Evolutionary conservation across 2,113 vertebrate species (phyloP).

Genomic region (Alethe diademata): DNA sequence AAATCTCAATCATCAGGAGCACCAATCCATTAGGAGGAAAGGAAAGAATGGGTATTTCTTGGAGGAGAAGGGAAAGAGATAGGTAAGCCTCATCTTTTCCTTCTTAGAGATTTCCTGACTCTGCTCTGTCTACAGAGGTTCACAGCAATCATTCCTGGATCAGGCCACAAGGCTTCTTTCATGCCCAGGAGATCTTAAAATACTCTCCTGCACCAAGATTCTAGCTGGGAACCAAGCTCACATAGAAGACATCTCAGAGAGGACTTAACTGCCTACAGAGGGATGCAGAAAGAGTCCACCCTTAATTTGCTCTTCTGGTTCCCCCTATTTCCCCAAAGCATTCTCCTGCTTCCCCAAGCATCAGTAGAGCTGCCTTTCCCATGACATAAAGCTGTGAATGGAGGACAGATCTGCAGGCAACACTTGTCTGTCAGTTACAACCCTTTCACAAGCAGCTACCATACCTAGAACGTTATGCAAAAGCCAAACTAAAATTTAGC

Average conservation of each 20-base stretch:
- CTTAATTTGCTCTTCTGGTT: background rate
- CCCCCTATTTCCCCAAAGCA: background rate
- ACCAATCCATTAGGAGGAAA: background rate
- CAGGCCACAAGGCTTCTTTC: background rate
- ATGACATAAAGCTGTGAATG: background rate
- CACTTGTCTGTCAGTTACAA: background rate
- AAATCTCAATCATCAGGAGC: background rate
- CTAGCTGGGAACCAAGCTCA: background rate
- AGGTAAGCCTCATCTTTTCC: background rate
- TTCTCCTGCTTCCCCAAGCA: background rate
- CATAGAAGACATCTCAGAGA: accelerated
- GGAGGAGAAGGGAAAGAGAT: background rate
- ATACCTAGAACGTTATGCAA: background rate
- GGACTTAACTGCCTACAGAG: background rate
- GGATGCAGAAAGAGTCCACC: background rate
- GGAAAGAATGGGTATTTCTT: background rate
- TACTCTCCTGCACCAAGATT: background rate
- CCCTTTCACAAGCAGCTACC: background rate
- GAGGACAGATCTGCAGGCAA: background rate
- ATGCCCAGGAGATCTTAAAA: background rate
- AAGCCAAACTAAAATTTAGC: background rate
- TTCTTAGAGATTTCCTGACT: background rate
- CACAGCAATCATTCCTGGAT: background rate
- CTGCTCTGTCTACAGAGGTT: background rate
- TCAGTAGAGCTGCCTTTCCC: background rate